Percentiles rank a stretch among this genome's conserved stretches.
These are phyloP conservation scores for Adelges cooleyi DNA, from an alignment of 1,140 invertebrate species.

Conservation along the genomic window DNA sequence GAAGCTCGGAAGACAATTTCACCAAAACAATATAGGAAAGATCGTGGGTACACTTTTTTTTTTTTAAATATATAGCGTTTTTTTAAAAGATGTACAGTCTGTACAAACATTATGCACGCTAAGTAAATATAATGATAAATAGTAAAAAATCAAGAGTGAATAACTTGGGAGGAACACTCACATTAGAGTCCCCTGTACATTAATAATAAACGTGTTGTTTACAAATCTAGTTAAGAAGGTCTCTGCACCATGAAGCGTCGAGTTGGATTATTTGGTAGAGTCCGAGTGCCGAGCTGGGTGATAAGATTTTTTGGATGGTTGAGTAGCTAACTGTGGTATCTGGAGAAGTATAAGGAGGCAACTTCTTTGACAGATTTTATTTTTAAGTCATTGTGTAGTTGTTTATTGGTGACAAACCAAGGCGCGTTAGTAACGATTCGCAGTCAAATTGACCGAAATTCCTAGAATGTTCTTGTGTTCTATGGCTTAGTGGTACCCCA, in stretches of 20 bases:
- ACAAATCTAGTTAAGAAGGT: too few relatives aligned
- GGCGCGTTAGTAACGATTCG: neutral
- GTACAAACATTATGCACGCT: too few relatives aligned
- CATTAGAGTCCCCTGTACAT: too few relatives aligned
- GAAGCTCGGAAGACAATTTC: too few relatives aligned
- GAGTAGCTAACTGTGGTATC: neutral
- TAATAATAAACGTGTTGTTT: too few relatives aligned
- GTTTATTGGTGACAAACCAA: neutral
- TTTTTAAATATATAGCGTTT: too few relatives aligned
- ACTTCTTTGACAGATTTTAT: neutral
- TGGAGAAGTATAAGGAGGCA: neutral
- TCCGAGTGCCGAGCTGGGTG: neutral
- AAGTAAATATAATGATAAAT: too few relatives aligned
- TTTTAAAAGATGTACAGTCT: too few relatives aligned
- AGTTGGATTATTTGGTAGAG: neutral
- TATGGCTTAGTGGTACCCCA: neutral
- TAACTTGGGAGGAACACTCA: too few relatives aligned
- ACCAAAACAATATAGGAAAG: too few relatives aligned
- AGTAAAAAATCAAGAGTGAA: too few relatives aligned
- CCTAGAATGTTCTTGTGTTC: neutral
- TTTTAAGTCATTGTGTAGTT: neutral
- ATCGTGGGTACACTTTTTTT: too few relatives aligned
- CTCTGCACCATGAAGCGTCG: neutral
- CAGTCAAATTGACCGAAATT: neutral
- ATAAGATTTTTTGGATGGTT: neutral